phyloP scores from a whole-genome alignment of 2,113 vertebrate genomes.

The Apodemus sylvaticus region DNA sequence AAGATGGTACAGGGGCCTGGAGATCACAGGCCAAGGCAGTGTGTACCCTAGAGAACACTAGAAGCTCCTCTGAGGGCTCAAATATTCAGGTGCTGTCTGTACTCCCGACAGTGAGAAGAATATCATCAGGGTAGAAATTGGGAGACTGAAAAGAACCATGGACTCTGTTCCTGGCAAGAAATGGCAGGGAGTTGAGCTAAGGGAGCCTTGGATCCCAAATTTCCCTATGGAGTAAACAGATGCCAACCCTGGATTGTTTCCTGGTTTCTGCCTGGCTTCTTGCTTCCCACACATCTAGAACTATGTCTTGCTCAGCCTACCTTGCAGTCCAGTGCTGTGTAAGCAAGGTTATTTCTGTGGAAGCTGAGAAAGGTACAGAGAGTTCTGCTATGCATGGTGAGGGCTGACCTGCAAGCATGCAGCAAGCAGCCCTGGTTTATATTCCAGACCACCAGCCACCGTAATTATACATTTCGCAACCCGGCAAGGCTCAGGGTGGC shows the following conservation, averaged over 20 bases:
- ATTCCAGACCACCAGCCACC: constrained; percentile 84
- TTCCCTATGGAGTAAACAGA: background rate
- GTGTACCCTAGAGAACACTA: background rate
- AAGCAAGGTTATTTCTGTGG: background rate
- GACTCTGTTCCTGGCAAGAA: background rate
- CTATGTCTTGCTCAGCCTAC: background rate
- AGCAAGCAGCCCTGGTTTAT: constrained; percentile 51
- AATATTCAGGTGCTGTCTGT: background rate
- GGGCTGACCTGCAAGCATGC: constrained; percentile 67
- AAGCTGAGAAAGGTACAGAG: constrained; percentile 10
- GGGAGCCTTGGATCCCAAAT: accelerated
- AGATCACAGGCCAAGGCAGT: too few species aligned
- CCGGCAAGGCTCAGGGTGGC: constrained; percentile 80
- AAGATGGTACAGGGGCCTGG: background rate
- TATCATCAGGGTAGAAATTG: background rate
- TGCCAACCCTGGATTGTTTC: background rate
- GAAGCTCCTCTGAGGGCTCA: background rate
- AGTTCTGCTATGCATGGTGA: background rate
- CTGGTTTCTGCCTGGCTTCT: background rate
- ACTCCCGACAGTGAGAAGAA: too few species aligned
- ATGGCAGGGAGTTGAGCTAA: accelerated
- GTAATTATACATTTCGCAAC: constrained; percentile 78
- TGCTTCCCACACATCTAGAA: background rate
- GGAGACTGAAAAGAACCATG: accelerated
- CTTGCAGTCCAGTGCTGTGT: background rate